Percentiles rank a stretch among this genome's conserved stretches.
phyloP scores from a whole-genome alignment of 2,797 vertebrate species.

The Chelmon rostratus region DNA sequence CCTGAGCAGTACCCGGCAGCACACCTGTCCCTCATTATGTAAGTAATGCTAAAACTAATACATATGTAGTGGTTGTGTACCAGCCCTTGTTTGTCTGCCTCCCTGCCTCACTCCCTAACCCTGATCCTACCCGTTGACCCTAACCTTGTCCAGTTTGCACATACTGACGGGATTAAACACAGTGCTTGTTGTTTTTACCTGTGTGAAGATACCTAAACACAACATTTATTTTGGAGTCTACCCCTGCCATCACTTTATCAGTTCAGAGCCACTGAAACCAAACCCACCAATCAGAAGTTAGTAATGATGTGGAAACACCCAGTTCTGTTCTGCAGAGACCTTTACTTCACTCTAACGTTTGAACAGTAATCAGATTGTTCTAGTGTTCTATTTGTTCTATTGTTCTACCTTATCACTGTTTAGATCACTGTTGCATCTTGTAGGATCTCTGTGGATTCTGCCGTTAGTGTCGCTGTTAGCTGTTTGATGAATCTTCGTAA shows the following conservation, averaged over 20 bases:
- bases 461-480: no score
- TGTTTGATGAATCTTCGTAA: background rate
- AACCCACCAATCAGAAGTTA: background rate
- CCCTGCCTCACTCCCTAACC: background rate
- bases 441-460: background rate
- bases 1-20: background rate
- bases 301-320: background rate
- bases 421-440: slow-evolving; percentile 36
- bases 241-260: background rate
- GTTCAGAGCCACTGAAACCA: background rate
- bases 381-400: background rate
- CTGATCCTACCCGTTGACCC: background rate
- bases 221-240: slow-evolving; percentile 24
- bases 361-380: background rate
- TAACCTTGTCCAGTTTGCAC: background rate
- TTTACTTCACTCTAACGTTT: slow-evolving; percentile 14
- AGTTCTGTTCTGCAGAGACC: slow-evolving; percentile 46
- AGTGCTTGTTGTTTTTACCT: background rate
- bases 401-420: background rate
- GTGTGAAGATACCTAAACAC: background rate
- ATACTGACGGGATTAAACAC: background rate
- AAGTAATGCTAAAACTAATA: background rate
- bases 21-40: background rate
- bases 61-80: background rate
- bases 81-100: background rate